phyloP scores from a whole-genome alignment of 2,888 invertebrate species.

The Osmoderma eremita region DNA sequence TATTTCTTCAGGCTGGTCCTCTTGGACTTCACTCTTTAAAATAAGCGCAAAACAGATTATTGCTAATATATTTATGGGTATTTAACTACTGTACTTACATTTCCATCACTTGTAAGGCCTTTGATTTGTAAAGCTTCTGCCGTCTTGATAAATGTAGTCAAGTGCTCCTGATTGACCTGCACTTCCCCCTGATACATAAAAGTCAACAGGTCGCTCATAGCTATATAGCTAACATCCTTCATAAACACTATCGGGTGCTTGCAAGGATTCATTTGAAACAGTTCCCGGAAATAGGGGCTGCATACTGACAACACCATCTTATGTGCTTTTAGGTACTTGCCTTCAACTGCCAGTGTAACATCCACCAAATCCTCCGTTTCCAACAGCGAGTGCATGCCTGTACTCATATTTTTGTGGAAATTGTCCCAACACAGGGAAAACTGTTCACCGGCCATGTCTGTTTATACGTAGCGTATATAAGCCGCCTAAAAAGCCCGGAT shows the following conservation, averaged over 20 bases:
- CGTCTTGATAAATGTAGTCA: slow-evolving; percentile 62
- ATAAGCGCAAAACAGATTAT: background rate
- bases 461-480: slow-evolving; percentile 39
- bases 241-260: slow-evolving; percentile 73
- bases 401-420: slow-evolving; percentile 76
- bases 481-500: too few relatives aligned
- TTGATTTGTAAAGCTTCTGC: slow-evolving; percentile 63
- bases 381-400: slow-evolving; percentile 69
- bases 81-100: slow-evolving; percentile 45
- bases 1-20: slow-evolving; percentile 21
- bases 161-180: slow-evolving; percentile 55
- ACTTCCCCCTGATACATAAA: slow-evolving; percentile 73
- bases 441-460: slow-evolving; percentile 69
- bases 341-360: slow-evolving; percentile 63
- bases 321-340: slow-evolving; percentile 74
- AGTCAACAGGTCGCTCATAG: slow-evolving; percentile 68
- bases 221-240: slow-evolving; percentile 69
- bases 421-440: slow-evolving; percentile 80
- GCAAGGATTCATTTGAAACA: slow-evolving; percentile 74
- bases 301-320: slow-evolving; percentile 78
- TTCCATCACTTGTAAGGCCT: slow-evolving; percentile 61
- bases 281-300: slow-evolving; percentile 77
- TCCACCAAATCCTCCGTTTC: slow-evolving; percentile 61
- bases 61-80: too few relatives aligned
- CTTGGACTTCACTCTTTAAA: slow-evolving; percentile 28